A percentile compares a stretch with the other conserved stretches of the same genome.
Evolutionary conservation across 2,888 invertebrate genomes (phyloP).

Genomic region (Stenichneumon culpator): DNA sequence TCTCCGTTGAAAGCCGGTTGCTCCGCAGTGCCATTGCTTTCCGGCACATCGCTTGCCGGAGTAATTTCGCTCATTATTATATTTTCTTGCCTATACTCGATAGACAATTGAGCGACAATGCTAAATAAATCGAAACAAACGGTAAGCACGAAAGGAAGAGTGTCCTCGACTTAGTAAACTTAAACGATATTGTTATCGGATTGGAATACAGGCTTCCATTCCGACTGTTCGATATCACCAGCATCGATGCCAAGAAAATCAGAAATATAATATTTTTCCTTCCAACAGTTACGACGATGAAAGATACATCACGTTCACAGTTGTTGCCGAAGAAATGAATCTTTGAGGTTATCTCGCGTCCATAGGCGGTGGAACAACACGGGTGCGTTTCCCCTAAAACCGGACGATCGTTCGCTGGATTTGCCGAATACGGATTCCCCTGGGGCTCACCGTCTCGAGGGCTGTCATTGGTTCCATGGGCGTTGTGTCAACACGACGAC

Average conservation of each 20-base stretch:
- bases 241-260: background rate
- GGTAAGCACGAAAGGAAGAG: background rate
- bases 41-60: slow-evolving; percentile 73
- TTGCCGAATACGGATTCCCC: background rate
- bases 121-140: background rate
- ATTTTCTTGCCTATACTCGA: background rate
- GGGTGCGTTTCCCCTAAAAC: background rate
- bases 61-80: slow-evolving; percentile 75
- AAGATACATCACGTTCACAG: background rate
- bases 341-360: slow-evolving; percentile 16
- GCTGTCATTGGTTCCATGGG: background rate
- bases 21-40: slow-evolving; percentile 77
- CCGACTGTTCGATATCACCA: background rate
- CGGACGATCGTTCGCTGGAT: background rate
- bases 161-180: background rate
- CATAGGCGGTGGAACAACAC: background rate
- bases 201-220: background rate
- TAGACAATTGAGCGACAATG: background rate
- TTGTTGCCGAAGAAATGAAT: background rate
- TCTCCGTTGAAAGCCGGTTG: slow-evolving; percentile 79
- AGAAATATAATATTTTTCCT: background rate
- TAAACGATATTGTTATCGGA: slow-evolving; percentile 9
- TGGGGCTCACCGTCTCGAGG: background rate
- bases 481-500: background rate
- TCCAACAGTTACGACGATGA: background rate